Evolutionary conservation across 2,113 vertebrate genomes (phyloP), one percentile per base, ranked within the genome.

Genomic region (Nibea albiflora): DNA sequence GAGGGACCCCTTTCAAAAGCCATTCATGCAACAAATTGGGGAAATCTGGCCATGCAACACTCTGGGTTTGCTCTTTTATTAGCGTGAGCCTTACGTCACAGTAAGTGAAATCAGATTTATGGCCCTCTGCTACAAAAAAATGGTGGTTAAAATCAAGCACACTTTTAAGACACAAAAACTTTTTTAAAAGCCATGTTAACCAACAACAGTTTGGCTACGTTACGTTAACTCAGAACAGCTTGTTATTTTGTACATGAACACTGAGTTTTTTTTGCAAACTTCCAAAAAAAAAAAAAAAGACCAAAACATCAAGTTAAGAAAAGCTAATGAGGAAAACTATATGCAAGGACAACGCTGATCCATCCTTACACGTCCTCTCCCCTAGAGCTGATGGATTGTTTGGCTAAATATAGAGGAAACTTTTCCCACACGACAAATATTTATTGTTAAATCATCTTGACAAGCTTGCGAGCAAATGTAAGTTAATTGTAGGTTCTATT

Each of bases 21-120:
- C 95, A 96, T 96, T 97, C 95, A 97, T 95, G 95, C 95, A 96
- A 96, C 93, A 96, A 96, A 96, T 95, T 95, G 95, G 93, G 95
- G 92, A 96, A 96, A 95, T 94, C 95, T 96, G 93, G 94, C 92
- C 91, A 90, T 84, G 92, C 95, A 94, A 91, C 94, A 94, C 89
- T 91, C 88, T 81, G 88, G 78, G 81, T 83, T 94, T 96, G 95
- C 94, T 92, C 92, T 96, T 96, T 95, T 95, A 95, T 92, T 93
- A 91, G 92, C 90, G 78, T 91, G 88, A 90, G 82, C 87, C 84
- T 62, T 83, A 88, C 91, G 90, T 93, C 94, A 95, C 90, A 92
- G 89, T 94, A 92, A 91, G 86, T 87, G 87, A 83, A 89, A 94
- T 92, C 93, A 92, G 92, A 95, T 96, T 95, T 95, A 94, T 90